Base-by-base conservation (phyloP, 2,113 vertebrate genomes). In the Strigops habroptila region DNA sequence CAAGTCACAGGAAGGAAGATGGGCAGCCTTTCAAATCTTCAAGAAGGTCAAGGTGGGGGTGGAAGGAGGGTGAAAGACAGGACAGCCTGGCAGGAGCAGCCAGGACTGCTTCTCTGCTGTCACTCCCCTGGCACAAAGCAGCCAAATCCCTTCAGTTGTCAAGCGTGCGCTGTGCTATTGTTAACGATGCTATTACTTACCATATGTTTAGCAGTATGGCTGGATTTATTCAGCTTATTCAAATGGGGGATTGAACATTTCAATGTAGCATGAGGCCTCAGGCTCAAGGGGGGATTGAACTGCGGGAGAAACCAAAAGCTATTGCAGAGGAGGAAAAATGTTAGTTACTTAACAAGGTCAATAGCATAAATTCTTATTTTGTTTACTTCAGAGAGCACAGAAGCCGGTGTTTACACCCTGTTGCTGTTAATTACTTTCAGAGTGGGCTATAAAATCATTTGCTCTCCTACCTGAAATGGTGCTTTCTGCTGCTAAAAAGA, bases 171-270 rank as follows among this genome's bases (percentile, higher is more conserved):
- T 94, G 53, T 81, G 91, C 70, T 94, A 92, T 92, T 96, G 95
- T 97, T 94, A 97, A 97, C 93, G 93, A 95, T 96, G 93, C 94
- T 93, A 84, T 96, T 96, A 96, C 92, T 96, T 95, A 95, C 96
- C 96, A 94, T 96, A 96, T 87, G 92, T 80, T 95, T 95, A 93
- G 91, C 93, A 95, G 92, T 81, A 93, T 97, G 95, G 88, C 87
- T 81, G 82, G 60, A 89, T 96, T 97, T 91, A 93, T 95, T 92
- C 94, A 22, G 48, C 24, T 93, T 94, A 90, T 95, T 94, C 93
- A 95, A 92, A 95, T 73, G 74, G 3, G 2, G 67, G 57, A 82
- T 65, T 86, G 77, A 96, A 91, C 49, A 62, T 73, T 84, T 91
- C 13, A 2, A 73, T 60, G 44, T 41, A 82, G 86, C 86, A 28